Percentiles rank a stretch among this genome's conserved stretches.
Conservation (phyloP, 2,797 vertebrate genomes). For the Clarias laeviceps region DNA sequence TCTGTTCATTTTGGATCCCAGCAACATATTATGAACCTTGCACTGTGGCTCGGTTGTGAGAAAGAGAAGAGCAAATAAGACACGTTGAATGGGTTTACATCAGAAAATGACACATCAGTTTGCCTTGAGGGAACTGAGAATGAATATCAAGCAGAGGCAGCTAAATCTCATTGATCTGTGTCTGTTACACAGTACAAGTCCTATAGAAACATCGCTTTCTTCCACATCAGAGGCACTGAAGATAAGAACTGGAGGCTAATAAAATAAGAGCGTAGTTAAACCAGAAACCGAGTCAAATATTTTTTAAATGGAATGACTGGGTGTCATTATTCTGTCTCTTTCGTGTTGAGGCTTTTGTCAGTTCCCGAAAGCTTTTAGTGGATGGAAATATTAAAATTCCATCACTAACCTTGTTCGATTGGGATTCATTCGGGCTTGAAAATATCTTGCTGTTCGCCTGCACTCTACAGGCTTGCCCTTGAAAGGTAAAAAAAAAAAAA, state of each 20-base stretch:
- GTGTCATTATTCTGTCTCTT: slow-evolving; percentile 62
- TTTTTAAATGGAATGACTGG: slow-evolving; percentile 59
- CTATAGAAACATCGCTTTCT: slow-evolving; percentile 5
- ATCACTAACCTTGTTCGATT: slow-evolving; percentile 61
- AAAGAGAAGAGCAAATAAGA: slow-evolving; percentile 12
- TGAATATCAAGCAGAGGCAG: slow-evolving; percentile 29
- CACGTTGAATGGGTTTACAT: slow-evolving; percentile 24
- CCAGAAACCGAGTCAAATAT: slow-evolving; percentile 59
- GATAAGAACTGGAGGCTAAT: slow-evolving; percentile 16
- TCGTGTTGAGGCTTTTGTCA: slow-evolving; percentile 60
- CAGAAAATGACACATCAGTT: slow-evolving; percentile 20
- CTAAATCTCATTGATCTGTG: slow-evolving; percentile 42
- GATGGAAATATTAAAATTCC: slow-evolving; percentile 59
- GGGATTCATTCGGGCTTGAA: slow-evolving; percentile 68
- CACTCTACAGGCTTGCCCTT: slow-evolving; percentile 60
- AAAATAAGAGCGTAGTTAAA: slow-evolving; percentile 50
- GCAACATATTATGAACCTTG: slow-evolving; percentile 17
- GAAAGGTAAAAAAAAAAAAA: slow-evolving; percentile 62
- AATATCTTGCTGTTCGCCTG: slow-evolving; percentile 53
- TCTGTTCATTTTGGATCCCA: slow-evolving; percentile 20
- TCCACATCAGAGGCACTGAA: slow-evolving; percentile 14
- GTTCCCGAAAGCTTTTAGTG: slow-evolving; percentile 53
- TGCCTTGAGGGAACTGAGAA: slow-evolving; percentile 22
- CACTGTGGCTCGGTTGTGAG: slow-evolving; percentile 2
- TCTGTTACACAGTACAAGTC: slow-evolving; percentile 15